Conservation (phyloP, 1,140 invertebrate species). For the Drosophila pseudoananassae region DNA sequence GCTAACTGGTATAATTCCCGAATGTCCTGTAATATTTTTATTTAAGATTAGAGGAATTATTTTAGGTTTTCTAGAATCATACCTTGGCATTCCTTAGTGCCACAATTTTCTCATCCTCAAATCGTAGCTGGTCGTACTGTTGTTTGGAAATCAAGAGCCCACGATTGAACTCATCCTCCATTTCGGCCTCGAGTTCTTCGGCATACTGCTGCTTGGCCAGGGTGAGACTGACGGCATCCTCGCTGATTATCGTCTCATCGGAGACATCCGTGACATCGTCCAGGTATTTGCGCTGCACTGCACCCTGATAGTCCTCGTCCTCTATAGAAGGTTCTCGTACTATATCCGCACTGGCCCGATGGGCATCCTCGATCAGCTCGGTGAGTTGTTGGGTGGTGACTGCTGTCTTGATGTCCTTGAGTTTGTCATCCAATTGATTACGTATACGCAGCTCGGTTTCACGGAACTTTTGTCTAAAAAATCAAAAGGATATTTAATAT, state of each 20-base stretch:
- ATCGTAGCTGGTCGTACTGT: constrained; percentile 78
- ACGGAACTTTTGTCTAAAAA: constrained; percentile 73
- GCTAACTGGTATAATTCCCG: constrained; percentile 76
- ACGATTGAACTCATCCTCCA: constrained; percentile 76
- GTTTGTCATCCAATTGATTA: constrained; percentile 65
- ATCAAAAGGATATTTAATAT: neutral
- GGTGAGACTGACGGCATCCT: constrained; percentile 62
- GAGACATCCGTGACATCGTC: constrained; percentile 68
- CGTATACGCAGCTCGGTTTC: constrained; percentile 78
- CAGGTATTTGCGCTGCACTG: constrained; percentile 49
- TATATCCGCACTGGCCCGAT: constrained; percentile 34
- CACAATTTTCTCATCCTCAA: constrained; percentile 74
- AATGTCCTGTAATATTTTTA: constrained; percentile 51
- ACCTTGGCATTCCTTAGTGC: constrained; percentile 73
- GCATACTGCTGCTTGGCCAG: constrained; percentile 72
- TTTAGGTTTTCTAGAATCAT: neutral
- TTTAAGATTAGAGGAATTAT: too few relatives aligned
- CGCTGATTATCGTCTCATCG: constrained; percentile 61
- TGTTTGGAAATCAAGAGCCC: constrained; percentile 72
- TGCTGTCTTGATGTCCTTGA: constrained; percentile 33
- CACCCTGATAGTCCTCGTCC: constrained; percentile 39
- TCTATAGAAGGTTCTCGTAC: constrained; percentile 31
- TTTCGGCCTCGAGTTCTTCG: constrained; percentile 66
- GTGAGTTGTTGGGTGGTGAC: constrained; percentile 30
- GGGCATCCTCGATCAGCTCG: constrained; percentile 42